Base-by-base conservation (phyloP, 2,113 vertebrate species). In the Callipepla californica region DNA sequence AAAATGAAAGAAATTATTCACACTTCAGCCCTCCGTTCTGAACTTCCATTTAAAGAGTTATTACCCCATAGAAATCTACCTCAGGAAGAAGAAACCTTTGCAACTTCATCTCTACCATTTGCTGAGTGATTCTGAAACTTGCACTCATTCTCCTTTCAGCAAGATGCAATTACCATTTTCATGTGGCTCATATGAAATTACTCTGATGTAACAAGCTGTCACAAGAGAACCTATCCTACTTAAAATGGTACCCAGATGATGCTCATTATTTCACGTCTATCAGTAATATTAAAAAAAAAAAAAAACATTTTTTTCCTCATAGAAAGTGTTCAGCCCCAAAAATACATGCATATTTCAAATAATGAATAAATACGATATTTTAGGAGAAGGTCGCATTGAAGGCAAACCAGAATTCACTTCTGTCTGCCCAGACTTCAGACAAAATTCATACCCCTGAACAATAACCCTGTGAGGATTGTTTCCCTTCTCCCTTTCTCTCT, bases 181-280 rank as follows among this genome's bases (percentile, higher is more conserved):
- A 34, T n/a, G 15, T 4, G 59, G 20, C 15, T 55, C 12, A 51
- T 62, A 11, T 67, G 45, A 87, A 91, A 48, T 44, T 36, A 67
- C 1, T 0, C 8, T 25, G 30, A 13, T 20, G 30, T 51, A 75
- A 36, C 5, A 21, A 82, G 18, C 9, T 69, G 23, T 16, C 40
- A 66, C 16, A 65, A 69, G 11, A 67, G 2, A 47, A 42, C 5
- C 1, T 5, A 34, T 9, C 2, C 3, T 76, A 19, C 32, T 57
- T 40, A 44, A 83, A 50, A 34, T n/a, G 2, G 26, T 44, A 38
- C 5, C 13, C 18, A 47, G 16, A 79, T 2, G 6, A 44, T 68
- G 13, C 1, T 44, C 82, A 83, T 34, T 62, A 18, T 57, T 74
- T 74, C 18, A 80, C 53, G 3, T 36, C 59, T 34, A 15, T 48